Evolutionary conservation across 1,140 invertebrate species (phyloP), one percentile per base, ranked within the genome.

Genomic region (Aphidius ervi): DNA sequence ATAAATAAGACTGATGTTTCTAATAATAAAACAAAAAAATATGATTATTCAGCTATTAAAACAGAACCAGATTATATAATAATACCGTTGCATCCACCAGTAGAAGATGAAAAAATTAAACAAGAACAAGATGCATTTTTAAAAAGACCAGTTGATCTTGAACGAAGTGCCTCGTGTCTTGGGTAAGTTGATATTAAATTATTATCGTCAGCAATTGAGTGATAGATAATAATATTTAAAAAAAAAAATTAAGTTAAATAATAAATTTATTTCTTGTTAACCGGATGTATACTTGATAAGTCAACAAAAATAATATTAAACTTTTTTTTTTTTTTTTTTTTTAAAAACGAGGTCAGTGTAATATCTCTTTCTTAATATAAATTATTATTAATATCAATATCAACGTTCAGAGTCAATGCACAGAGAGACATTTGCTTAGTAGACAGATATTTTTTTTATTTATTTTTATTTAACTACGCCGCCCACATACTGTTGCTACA

Each of bases 61-160:
- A 70, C 69, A 39, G 76, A 79, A 55, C 74, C 73, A 50, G 70
- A 79, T 68, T 80, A 77, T 58, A 76, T 79, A 58, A 82, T 82
- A 52, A 81, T 82, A 62, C 79, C 81, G 46, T 65, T 83, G 41
- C 81, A 82, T 61, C 70, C 72, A 31, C 73, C 79, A 6, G 70
- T 71, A 23, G 73, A 73, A 5, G 72, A 75, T 53, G 68, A 58
- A 2, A 59, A 48, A 37, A 67, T 53, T 39, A 56, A 66, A 8
- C 54, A 64, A 67, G 40, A 68, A 39, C 46, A 31, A 37, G 7
- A 40, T 66, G 50, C 55, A 61, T 37, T 42, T 54, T 47, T 40
- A 62, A 55, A 48, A 56, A 46, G 58, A 46, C 52, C 56, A 59
- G 31, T 53, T 4, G 70, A 75, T 42, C 56, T 71, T 48, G 67